Percentiles rank a stretch among this genome's conserved stretches.
phyloP scores from a whole-genome alignment of 2,888 invertebrate species.

The Athripsodes cinereus region DNA sequence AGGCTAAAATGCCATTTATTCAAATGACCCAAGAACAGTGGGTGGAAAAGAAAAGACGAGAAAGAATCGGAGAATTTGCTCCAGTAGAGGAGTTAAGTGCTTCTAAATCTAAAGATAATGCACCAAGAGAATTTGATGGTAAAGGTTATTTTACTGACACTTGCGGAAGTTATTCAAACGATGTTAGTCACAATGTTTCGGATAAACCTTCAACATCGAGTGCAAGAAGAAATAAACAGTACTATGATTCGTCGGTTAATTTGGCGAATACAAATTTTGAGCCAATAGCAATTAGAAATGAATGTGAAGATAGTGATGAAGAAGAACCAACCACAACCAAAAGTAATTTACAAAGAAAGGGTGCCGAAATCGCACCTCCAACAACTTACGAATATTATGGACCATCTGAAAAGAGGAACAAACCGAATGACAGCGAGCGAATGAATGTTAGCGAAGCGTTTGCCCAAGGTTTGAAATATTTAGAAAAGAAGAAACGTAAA shows the following conservation, averaged over 20 bases:
- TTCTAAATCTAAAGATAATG: constrained; percentile 3
- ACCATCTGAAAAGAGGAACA: constrained; percentile 34
- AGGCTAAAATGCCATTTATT: constrained; percentile 24
- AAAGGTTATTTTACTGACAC: constrained; percentile 34
- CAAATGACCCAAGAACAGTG: constrained; percentile 73
- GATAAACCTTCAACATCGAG: constrained; percentile 8
- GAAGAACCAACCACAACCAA: background rate
- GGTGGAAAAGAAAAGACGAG: constrained; percentile 65
- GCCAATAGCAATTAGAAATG: constrained; percentile 17
- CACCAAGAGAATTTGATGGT: constrained; percentile 34
- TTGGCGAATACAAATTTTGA: constrained; percentile 9
- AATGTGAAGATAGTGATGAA: constrained; percentile 13
- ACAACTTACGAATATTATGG: constrained; percentile 60
- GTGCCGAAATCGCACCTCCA: constrained; percentile 59
- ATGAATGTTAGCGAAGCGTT: constrained; percentile 42
- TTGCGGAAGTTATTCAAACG: too few species aligned
- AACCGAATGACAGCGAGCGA: constrained; percentile 10
- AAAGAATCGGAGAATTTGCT: constrained; percentile 72
- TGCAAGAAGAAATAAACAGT: constrained; percentile 24
- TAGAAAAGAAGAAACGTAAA: constrained; percentile 31
- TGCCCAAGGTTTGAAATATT: constrained; percentile 42
- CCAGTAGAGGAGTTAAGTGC: constrained; percentile 45
- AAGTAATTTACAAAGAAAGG: constrained; percentile 26
- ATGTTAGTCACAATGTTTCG: background rate
- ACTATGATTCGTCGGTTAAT: constrained; percentile 24